Conservation (phyloP, 1,140 invertebrate species). For the Lasioglossum albipes region DNA sequence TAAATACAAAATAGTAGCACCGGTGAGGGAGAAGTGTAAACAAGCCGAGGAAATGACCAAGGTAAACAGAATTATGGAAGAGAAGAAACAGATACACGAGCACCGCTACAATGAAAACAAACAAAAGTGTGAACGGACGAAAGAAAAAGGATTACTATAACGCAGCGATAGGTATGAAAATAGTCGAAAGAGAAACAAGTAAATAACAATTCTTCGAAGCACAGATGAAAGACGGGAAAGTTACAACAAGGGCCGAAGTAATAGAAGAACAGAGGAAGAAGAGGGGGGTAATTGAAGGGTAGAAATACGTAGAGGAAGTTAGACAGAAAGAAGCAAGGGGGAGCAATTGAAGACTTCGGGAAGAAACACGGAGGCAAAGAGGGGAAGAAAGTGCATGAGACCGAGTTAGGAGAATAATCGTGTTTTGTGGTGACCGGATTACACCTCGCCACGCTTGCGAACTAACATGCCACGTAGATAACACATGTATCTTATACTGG, state of each 20-base stretch:
- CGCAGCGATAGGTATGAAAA: no score
- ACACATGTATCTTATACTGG: conserved; percentile 41
- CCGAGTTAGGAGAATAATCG: conserved; percentile 66
- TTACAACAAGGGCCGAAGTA: not conserved
- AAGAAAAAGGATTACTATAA: no score
- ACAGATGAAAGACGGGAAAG: conserved; percentile 14
- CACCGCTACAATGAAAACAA: not conserved
- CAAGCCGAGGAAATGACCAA: no score
- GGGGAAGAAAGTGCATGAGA: conserved; percentile 48
- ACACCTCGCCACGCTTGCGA: conserved; percentile 64
- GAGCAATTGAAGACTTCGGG: conserved; percentile 11
- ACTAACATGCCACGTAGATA: conserved; percentile 51
- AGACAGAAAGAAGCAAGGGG: conserved; percentile 3
- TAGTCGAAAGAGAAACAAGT: no score
- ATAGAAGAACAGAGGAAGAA: not conserved
- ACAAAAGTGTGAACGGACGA: not conserved
- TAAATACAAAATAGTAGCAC: no score
- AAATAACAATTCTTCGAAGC: no score
- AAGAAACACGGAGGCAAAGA: conserved; percentile 5
- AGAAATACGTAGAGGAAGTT: not conserved
- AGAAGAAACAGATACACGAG: not conserved
- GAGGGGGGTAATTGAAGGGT: not conserved
- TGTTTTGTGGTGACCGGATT: conserved; percentile 70
- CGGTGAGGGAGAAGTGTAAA: no score
- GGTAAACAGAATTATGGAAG: not conserved